phyloP scores from a whole-genome alignment of 1,140 invertebrate species.

The Hyposmocoma kahamanoa region DNA sequence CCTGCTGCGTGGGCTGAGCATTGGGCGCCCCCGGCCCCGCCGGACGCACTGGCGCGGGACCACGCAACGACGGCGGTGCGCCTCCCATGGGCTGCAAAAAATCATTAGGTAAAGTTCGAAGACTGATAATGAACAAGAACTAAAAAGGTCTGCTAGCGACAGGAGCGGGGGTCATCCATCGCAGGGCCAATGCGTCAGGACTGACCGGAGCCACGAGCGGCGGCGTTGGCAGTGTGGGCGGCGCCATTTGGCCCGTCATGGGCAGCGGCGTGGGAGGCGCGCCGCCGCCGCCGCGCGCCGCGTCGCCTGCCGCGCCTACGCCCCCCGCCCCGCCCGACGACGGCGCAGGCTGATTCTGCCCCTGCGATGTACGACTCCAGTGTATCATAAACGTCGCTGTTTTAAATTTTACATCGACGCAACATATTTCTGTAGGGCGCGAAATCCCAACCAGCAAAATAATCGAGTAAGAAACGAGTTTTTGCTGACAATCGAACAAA shows the following conservation, averaged over 20 bases:
- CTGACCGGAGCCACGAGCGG: constrained; percentile 66
- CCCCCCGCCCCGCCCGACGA: constrained; percentile 54
- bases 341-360: constrained; percentile 26
- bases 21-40: constrained; percentile 45
- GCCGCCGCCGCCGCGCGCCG: constrained; percentile 69
- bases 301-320: constrained; percentile 33
- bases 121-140: too few species aligned
- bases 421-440: too few species aligned
- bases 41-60: constrained; percentile 47
- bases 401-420: too few species aligned
- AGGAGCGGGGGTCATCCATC: too few species aligned
- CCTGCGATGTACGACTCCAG: too few species aligned
- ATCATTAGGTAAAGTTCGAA: too few species aligned
- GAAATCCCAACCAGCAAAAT: too few species aligned
- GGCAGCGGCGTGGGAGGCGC: constrained; percentile 75
- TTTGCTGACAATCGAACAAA: too few species aligned
- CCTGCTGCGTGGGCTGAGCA: constrained; percentile 41
- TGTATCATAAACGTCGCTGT: too few species aligned
- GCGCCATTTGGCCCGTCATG: constrained; percentile 76
- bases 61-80: constrained; percentile 26
- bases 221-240: constrained; percentile 71
- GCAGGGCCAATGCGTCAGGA: too few species aligned
- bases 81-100: constrained; percentile 27
- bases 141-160: too few species aligned
- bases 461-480: too few species aligned